Percentiles rank a stretch among this genome's conserved stretches.
Conservation (phyloP, 2,888 invertebrate species). For the Chalcosyrphus nemorum region DNA sequence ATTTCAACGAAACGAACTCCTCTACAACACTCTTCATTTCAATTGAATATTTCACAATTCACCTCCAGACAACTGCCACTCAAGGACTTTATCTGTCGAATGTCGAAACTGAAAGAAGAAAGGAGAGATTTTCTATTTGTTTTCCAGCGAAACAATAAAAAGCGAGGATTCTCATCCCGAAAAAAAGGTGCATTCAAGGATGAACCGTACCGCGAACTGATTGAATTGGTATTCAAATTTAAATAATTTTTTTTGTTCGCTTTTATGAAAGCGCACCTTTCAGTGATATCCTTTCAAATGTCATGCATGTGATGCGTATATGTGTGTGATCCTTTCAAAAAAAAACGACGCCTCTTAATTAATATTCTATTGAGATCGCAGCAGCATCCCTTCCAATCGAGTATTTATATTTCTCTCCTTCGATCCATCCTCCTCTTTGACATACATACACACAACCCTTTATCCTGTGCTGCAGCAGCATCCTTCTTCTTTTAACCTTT, state of each 20-base stretch:
- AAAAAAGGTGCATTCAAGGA: slow-evolving; percentile 61
- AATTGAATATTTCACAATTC: slow-evolving; percentile 60
- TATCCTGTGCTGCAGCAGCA: slow-evolving; percentile 50
- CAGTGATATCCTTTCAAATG: slow-evolving; percentile 59
- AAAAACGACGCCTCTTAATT: slow-evolving; percentile 69
- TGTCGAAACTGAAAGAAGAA: slow-evolving; percentile 25
- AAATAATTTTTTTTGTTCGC: slow-evolving; percentile 17
- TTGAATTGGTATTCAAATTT: slow-evolving; percentile 61
- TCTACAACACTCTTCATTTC: slow-evolving; percentile 9
- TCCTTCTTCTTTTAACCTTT: slow-evolving; percentile 30
- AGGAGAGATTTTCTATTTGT: slow-evolving; percentile 56
- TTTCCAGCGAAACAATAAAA: slow-evolving; percentile 57
- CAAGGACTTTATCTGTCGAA: slow-evolving; percentile 32
- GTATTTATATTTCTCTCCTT: slow-evolving; percentile 26
- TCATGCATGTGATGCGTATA: slow-evolving; percentile 25
- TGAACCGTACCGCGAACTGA: slow-evolving; percentile 46
- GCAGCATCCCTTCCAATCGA: slow-evolving; percentile 51
- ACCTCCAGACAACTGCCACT: slow-evolving; percentile 67
- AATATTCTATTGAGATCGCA: slow-evolving; percentile 71
- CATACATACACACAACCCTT: slow-evolving; percentile 57
- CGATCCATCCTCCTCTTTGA: slow-evolving; percentile 38
- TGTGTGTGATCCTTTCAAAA: slow-evolving; percentile 52
- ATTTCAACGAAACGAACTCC: slow-evolving; percentile 51
- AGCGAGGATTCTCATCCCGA: background rate
- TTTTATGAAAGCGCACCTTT: slow-evolving; percentile 44